phyloP scores from a whole-genome alignment of 2,888 invertebrate species.

The Phyto melanocephala region DNA sequence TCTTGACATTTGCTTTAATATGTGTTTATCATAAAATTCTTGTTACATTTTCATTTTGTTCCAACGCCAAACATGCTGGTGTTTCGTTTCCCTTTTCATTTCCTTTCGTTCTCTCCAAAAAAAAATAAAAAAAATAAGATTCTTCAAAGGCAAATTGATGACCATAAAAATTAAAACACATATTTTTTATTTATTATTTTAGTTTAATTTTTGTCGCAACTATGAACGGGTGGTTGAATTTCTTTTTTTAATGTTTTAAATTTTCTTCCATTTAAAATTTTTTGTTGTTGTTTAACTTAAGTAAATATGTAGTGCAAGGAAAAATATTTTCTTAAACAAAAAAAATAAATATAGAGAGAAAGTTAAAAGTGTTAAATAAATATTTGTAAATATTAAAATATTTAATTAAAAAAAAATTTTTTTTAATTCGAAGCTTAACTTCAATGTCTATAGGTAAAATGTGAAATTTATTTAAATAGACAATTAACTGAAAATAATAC shows the following conservation, averaged over 20 bases:
- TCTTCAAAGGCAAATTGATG: background rate
- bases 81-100: conserved; percentile 63
- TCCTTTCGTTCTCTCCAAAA: conserved; percentile 55
- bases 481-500: background rate
- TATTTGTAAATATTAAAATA: too few species aligned
- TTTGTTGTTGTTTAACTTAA: conserved; percentile 16
- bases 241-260: conserved; percentile 61
- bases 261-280: conserved; percentile 42
- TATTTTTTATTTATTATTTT: conserved; percentile 64
- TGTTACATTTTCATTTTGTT: conserved; percentile 44
- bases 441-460: too few species aligned
- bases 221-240: conserved; percentile 67
- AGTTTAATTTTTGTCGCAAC: conserved; percentile 69
- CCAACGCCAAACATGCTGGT: conserved; percentile 34
- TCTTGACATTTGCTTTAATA: background rate
- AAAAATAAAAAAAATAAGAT: conserved; percentile 9
- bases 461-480: too few species aligned
- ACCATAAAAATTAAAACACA: conserved; percentile 36
- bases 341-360: too few species aligned
- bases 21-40: background rate
- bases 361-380: too few species aligned
- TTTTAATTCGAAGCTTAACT: too few species aligned
- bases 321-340: background rate
- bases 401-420: background rate
- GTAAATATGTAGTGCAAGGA: background rate